Conservation (phyloP, 2,888 invertebrate species). For the Creontiades dilutus region DNA sequence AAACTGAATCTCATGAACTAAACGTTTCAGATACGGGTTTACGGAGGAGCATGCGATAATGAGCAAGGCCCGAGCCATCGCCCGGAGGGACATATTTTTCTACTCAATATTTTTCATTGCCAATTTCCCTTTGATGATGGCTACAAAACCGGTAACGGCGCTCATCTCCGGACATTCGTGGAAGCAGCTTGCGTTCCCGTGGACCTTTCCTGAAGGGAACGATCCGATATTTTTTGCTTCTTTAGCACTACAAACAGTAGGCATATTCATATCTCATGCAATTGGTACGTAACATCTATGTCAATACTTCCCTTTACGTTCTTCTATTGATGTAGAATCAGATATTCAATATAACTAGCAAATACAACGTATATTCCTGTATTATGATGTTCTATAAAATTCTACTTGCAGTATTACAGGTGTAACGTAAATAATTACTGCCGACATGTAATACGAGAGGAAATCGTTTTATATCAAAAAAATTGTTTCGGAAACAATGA, state of each 20-base stretch:
- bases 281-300: too few species aligned
- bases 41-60: conserved; percentile 11
- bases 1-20: too few species aligned
- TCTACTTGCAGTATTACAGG: too few species aligned
- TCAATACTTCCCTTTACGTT: too few species aligned
- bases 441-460: too few species aligned
- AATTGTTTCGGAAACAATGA: too few species aligned
- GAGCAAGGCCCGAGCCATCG: neutral
- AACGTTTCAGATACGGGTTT: conserved; percentile 47
- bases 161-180: conserved; percentile 24
- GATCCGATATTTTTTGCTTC: neutral
- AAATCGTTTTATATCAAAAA: too few species aligned
- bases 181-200: conserved; percentile 41
- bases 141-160: neutral
- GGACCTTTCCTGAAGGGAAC: neutral
- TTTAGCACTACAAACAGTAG: neutral
- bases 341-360: too few species aligned
- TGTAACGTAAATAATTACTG: too few species aligned
- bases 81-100: neutral
- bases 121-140: conserved; percentile 26
- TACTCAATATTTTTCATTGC: neutral
- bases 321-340: too few species aligned
- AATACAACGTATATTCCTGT: too few species aligned
- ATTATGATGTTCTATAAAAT: too few species aligned
- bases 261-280: neutral